A percentile compares a stretch with the other conserved stretches of the same genome.
These are phyloP conservation scores for Lindbergichthys nudifrons DNA, from an alignment of 2,797 vertebrate species.

Conservation along the genomic window DNA sequence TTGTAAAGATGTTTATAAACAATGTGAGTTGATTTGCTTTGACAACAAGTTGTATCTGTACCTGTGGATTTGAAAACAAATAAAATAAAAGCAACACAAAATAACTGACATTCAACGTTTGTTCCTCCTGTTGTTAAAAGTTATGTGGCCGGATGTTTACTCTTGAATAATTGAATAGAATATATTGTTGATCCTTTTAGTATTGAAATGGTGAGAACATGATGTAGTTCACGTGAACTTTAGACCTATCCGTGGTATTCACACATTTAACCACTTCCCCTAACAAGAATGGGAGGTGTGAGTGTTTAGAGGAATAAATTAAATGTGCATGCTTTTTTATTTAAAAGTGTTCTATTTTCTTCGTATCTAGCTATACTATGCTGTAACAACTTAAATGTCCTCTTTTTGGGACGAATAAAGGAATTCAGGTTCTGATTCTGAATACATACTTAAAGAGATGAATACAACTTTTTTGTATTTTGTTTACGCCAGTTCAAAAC, in stretches of 20 bases:
- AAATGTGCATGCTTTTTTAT: too few species aligned
- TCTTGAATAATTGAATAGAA: background rate
- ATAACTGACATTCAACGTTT: background rate
- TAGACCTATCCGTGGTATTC: background rate
- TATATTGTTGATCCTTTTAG: background rate
- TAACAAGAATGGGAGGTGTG: too few species aligned
- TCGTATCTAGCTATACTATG: background rate
- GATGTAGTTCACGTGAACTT: background rate
- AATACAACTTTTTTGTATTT: too few species aligned
- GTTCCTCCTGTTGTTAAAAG: background rate
- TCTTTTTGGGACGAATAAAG: too few species aligned
- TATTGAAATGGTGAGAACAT: background rate
- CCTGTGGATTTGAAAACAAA: background rate
- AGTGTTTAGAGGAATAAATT: too few species aligned
- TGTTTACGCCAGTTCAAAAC: too few species aligned
- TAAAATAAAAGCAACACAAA: constrained; percentile 1
- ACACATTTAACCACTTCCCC: background rate
- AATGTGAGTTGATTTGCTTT: background rate
- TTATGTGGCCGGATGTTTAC: background rate
- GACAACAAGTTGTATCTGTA: background rate
- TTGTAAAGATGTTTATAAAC: background rate
- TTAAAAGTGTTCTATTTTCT: background rate
- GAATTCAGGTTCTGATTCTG: too few species aligned
- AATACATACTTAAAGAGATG: too few species aligned
- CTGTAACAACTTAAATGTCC: too few species aligned